A percentile compares a stretch with the other conserved stretches of the same genome.
Conservation (phyloP, 2,797 vertebrate species). For the Cuculus canorus region DNA sequence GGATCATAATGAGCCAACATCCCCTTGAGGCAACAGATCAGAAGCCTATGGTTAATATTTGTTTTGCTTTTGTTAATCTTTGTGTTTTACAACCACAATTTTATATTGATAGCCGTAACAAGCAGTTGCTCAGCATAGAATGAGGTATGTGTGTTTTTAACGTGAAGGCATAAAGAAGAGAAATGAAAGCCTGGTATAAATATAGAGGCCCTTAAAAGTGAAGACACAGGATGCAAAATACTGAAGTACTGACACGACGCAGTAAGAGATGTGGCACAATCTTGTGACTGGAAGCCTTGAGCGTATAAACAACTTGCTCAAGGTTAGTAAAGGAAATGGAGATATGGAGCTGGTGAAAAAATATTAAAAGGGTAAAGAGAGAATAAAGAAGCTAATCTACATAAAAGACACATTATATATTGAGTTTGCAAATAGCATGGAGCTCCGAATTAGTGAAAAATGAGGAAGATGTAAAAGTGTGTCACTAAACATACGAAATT, state of each 20-base stretch:
- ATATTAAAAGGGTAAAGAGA: background rate
- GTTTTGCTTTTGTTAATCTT: background rate
- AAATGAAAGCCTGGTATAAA: background rate
- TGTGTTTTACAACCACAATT: background rate
- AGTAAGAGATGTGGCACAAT: background rate
- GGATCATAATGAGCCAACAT: background rate
- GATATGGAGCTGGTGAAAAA: background rate
- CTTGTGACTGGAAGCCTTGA: background rate
- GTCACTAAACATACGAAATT: background rate
- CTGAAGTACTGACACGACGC: background rate
- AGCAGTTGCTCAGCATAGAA: background rate
- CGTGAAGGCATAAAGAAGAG: background rate
- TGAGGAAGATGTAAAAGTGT: background rate
- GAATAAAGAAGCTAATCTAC: background rate
- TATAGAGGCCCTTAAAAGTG: background rate
- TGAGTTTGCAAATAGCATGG: background rate
- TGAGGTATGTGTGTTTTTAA: background rate
- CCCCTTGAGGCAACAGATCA: background rate
- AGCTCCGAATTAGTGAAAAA: background rate
- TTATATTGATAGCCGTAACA: background rate
- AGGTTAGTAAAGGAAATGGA: background rate
- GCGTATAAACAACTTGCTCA: background rate
- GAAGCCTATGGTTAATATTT: background rate
- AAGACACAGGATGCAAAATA: background rate
- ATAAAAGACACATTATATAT: no score